These are phyloP conservation scores for Napeogenes inachia DNA, from an alignment of 2,888 invertebrate genomes.

Conservation along the genomic window DNA sequence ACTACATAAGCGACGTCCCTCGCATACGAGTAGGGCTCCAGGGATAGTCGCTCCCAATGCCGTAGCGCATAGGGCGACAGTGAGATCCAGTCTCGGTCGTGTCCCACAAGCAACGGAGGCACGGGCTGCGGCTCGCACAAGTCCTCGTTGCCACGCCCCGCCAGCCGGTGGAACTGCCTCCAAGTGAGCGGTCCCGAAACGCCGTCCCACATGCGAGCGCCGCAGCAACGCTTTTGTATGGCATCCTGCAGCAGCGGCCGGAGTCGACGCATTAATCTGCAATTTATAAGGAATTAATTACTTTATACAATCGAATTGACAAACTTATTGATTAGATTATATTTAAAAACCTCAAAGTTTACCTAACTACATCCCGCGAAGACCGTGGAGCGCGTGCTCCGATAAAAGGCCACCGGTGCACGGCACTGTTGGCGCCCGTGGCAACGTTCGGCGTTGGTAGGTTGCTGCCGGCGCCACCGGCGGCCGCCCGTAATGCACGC, in stretches of 20 bases:
- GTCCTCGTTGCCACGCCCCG: constrained; percentile 95
- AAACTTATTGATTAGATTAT: neutral
- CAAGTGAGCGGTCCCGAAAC: constrained; percentile 98
- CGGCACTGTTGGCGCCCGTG: constrained; percentile 61
- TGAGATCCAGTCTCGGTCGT: constrained; percentile 96
- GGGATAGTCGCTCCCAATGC: constrained; percentile 97
- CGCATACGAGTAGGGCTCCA: constrained; percentile 97
- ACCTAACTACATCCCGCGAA: constrained; percentile 88
- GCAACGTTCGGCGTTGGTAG: constrained; percentile 36
- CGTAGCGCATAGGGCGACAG: constrained; percentile 95
- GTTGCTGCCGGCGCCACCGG: constrained; percentile 32
- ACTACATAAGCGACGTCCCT: constrained; percentile 97
- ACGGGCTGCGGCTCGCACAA: constrained; percentile 98
- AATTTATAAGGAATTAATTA: neutral
- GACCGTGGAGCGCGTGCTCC: constrained; percentile 90
- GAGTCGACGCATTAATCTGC: constrained; percentile 89
- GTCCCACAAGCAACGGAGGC: constrained; percentile 94
- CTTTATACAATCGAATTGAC: neutral
- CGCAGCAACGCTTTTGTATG: constrained; percentile 94
- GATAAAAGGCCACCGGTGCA: constrained; percentile 93
- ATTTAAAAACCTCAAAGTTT: constrained; percentile 6
- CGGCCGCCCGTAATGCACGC: constrained; percentile 41
- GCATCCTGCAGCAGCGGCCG: constrained; percentile 97
- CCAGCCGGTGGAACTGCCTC: constrained; percentile 97
- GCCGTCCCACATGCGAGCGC: constrained; percentile 94